Evolutionary conservation across 1,140 invertebrate species (phyloP), one percentile per base, ranked within the genome.

Genomic region (Phocides pigmalion): DNA sequence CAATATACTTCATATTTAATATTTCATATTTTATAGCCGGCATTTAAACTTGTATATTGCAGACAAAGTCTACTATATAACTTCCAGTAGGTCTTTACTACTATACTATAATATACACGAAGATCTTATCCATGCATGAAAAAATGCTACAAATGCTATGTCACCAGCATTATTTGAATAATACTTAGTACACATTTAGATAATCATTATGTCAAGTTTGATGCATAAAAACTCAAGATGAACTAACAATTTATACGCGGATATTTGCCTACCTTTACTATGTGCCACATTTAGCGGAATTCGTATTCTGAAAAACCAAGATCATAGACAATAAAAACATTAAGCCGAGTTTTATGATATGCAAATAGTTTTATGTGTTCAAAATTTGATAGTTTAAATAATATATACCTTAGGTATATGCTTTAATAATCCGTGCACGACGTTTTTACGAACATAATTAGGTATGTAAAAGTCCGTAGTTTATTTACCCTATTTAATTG

Each of bases 271-370:
- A 41, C 17, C 25, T 20, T 54, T 41, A 41, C 35, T 22, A 41
- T 15, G 51, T 19, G 51, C 35, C n/a, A 54, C 19, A 47, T 22
- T 54, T 15, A 39, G 35, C 22, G 51, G 51, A 54, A 54, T 54
- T 39, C 4, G 4, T 16, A 11, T 19, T 39, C 39, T 12, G 19
- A 14, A 53, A 39, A 53, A 53, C 32, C 50, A 39, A 9, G 17
- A 39, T 19, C 16, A 39, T 14, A 41, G 6, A 14, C 6, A 41
- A 41, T 14, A 41, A 39, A 5, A 54, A 22, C 12, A 47, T 54
- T 14, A 54, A 41, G 37, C 12, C 4, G 3, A 20, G n/a, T 54
- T 54, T 41, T 54, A 54, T 39, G 51, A 54, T 41, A 32, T 53
- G 51, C 12, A 54, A 54, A 54, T 19, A 35, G 9, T 35, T n/a